Percentiles rank a stretch among this genome's conserved stretches.
Conservation (phyloP, 2,888 invertebrate genomes). For the Hydriomena furcata region DNA sequence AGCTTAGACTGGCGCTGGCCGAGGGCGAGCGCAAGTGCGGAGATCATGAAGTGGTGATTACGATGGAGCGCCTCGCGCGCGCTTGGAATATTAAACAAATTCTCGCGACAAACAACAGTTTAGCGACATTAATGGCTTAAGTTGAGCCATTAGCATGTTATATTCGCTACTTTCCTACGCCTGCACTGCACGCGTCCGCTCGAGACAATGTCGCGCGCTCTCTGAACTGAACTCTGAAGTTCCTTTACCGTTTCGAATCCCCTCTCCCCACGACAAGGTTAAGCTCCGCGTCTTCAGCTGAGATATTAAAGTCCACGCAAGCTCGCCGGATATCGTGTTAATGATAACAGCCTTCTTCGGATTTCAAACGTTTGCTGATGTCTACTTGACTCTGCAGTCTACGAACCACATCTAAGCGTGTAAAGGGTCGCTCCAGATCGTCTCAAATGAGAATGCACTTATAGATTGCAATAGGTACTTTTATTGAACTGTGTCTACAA, state of each 20-base stretch:
- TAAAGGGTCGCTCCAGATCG: too few relatives aligned
- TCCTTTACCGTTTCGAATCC: background rate
- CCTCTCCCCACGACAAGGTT: background rate
- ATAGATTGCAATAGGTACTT: too few relatives aligned
- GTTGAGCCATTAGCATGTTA: slow-evolving; percentile 45
- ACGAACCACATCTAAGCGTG: too few relatives aligned
- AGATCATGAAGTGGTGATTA: slow-evolving; percentile 5
- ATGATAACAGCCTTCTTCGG: background rate
- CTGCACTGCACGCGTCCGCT: background rate
- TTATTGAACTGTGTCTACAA: too few relatives aligned
- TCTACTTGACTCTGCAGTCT: too few relatives aligned
- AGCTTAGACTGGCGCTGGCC: too few relatives aligned
- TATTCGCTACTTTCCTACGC: slow-evolving; percentile 37
- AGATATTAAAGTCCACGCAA: background rate
- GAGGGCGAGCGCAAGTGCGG: background rate
- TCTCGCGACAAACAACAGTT: slow-evolving; percentile 45
- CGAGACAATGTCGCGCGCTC: too few relatives aligned
- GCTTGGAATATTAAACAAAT: slow-evolving; percentile 1
- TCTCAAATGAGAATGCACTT: too few relatives aligned
- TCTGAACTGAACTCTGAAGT: too few relatives aligned
- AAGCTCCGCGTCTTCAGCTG: background rate
- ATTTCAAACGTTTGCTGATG: too few relatives aligned
- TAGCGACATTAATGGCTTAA: slow-evolving; percentile 45
- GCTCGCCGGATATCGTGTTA: background rate
- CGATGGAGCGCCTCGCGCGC: background rate